These are phyloP conservation scores for Zaprionus vittiger DNA, from an alignment of 1,140 invertebrate genomes.

Conservation along the genomic window DNA sequence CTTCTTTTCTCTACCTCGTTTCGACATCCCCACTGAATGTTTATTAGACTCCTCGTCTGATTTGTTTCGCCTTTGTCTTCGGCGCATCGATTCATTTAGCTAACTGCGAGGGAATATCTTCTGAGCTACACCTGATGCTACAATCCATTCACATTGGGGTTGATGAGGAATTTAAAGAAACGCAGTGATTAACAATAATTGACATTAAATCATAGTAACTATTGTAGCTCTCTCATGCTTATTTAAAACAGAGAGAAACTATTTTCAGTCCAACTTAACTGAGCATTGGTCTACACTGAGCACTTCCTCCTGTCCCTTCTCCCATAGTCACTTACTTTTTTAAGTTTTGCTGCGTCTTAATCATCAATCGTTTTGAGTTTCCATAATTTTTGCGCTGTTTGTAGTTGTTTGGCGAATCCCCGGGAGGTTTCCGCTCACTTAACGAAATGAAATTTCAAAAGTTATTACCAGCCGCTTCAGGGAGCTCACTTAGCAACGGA, in stretches of 20 bases:
- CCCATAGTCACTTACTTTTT: neutral
- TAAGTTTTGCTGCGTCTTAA: neutral
- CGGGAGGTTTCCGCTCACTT: conserved; percentile 37
- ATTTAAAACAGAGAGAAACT: too few species aligned
- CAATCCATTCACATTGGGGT: neutral
- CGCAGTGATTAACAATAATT: neutral
- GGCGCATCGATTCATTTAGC: neutral
- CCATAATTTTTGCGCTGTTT: neutral
- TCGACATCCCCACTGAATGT: conserved; percentile 51
- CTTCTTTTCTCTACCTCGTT: neutral
- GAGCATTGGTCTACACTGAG: neutral
- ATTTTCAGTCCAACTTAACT: too few species aligned
- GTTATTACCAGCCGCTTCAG: conserved; percentile 11
- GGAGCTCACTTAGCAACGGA: conserved; percentile 2
- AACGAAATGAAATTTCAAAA: conserved; percentile 18
- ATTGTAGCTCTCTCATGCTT: neutral
- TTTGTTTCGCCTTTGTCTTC: conserved; percentile 49
- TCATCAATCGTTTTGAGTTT: neutral
- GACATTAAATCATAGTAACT: neutral
- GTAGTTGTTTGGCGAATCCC: neutral
- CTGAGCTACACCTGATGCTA: neutral
- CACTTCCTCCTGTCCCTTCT: neutral
- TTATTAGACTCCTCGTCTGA: conserved; percentile 57
- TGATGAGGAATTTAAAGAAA: neutral
- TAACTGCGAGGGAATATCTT: neutral